Evolutionary conservation across 2,113 vertebrate genomes (phyloP).

Genomic region (Tauraco erythrolophus): DNA sequence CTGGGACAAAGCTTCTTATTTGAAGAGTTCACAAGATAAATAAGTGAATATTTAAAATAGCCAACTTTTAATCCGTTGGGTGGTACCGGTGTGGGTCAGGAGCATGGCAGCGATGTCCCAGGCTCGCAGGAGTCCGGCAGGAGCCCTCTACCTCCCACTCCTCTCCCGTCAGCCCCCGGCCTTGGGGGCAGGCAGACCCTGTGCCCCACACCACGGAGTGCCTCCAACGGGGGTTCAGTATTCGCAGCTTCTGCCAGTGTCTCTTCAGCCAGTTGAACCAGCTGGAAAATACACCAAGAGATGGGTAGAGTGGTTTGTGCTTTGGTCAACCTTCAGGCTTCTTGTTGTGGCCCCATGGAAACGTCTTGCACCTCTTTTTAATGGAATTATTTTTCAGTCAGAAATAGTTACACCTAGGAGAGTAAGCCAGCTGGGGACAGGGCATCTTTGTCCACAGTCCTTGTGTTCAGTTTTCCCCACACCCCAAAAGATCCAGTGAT

Average conservation of each 20-base stretch:
- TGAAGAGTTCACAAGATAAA: background rate
- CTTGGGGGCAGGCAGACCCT: too few species aligned
- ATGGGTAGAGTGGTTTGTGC: background rate
- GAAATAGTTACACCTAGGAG: background rate
- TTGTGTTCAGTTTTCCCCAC: background rate
- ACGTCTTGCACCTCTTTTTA: background rate
- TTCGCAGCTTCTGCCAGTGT: background rate
- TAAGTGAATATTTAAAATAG: background rate
- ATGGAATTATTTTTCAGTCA: background rate
- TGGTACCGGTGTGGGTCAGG: background rate
- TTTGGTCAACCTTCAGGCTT: background rate
- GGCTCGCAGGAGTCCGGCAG: background rate
- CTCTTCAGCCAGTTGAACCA: background rate
- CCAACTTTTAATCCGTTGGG: background rate
- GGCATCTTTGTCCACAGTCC: background rate
- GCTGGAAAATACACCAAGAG: background rate
- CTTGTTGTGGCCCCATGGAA: background rate
- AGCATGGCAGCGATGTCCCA: background rate
- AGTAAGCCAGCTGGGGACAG: background rate
- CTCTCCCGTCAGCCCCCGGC: background rate
- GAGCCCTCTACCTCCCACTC: background rate
- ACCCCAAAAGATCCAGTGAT: background rate
- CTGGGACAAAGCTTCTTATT: background rate
- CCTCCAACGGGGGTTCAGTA: accelerated
- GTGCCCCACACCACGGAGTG: background rate